These are phyloP conservation scores for Sphaeramia orbicularis DNA, from an alignment of 2,797 vertebrate species.

Conservation along the genomic window DNA sequence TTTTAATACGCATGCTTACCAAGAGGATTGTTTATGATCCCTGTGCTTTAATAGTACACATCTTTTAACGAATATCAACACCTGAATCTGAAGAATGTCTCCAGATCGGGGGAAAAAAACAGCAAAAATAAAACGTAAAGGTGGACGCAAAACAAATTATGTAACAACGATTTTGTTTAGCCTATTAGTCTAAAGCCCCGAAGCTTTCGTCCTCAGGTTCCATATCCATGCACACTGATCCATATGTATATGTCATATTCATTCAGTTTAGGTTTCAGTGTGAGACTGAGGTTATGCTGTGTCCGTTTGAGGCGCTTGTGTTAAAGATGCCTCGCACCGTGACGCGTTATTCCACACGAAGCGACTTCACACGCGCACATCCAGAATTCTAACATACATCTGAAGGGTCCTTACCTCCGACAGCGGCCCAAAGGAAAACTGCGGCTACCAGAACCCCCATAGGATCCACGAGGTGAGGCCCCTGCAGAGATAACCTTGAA, in stretches of 20 bases:
- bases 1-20: background rate
- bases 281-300: no score
- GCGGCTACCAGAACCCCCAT: slow-evolving; percentile 70
- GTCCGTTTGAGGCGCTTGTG: background rate
- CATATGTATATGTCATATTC: background rate
- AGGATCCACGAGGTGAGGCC: slow-evolving; percentile 47
- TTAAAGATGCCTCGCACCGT: no score
- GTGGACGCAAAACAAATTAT: slow-evolving; percentile 52
- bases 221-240: background rate
- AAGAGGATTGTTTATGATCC: no score
- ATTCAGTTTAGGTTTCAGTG: background rate
- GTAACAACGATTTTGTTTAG: slow-evolving; percentile 58
- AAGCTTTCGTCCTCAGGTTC: slow-evolving; percentile 5
- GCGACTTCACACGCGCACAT: no score
- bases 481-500: slow-evolving; percentile 77
- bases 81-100: background rate
- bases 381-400: background rate
- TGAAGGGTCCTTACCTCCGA: slow-evolving; percentile 70
- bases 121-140: background rate
- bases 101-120: background rate
- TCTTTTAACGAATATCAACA: no score
- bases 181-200: slow-evolving; percentile 56
- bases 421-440: slow-evolving; percentile 67
- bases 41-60: background rate
- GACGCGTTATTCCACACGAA: no score